A percentile compares a stretch with the other conserved stretches of the same genome.
Evolutionary conservation across 1,140 invertebrate genomes (phyloP).

Genomic region (Drosophila gunungcola): DNA sequence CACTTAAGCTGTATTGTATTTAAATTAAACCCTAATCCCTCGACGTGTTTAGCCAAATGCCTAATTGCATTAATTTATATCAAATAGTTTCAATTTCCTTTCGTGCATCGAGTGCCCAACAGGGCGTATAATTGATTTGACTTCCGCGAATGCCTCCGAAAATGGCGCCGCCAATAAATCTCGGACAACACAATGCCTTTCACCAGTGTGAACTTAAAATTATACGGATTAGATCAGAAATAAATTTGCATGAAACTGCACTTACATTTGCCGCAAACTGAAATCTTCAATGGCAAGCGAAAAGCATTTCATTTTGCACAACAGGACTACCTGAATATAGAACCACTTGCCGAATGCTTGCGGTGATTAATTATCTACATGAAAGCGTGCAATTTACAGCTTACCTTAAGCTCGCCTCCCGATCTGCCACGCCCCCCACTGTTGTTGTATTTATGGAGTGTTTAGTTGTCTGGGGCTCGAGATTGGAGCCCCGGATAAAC

Average conservation of each 20-base stretch:
- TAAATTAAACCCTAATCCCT: constrained; percentile 7
- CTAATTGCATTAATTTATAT: constrained; percentile 66
- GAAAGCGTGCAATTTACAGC: constrained; percentile 81
- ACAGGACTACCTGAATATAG: constrained; percentile 1
- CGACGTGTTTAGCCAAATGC: constrained; percentile 11
- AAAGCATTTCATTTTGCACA: constrained; percentile 30
- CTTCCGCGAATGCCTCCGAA: constrained; percentile 69
- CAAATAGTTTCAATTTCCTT: constrained; percentile 73
- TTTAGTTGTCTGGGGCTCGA: constrained; percentile 67
- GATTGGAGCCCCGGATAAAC: constrained; percentile 65
- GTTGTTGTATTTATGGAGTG: constrained; percentile 73
- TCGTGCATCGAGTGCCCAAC: constrained; percentile 66
- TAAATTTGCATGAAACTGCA: constrained; percentile 75
- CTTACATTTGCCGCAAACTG: constrained; percentile 67
- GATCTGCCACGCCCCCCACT: constrained; percentile 8
- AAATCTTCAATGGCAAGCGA: constrained; percentile 19
- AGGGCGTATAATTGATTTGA: constrained; percentile 79
- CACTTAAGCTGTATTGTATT: background rate
- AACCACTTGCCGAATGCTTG: constrained; percentile 40
- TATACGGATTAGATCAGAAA: constrained; percentile 72
- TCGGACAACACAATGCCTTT: constrained; percentile 10
- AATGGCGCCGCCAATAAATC: constrained; percentile 61
- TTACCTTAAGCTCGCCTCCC: constrained; percentile 48
- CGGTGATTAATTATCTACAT: constrained; percentile 83
- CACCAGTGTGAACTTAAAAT: constrained; percentile 56